A percentile compares a stretch with the other conserved stretches of the same genome.
phyloP scores from a whole-genome alignment of 2,888 invertebrate genomes.

The Cyclophora albipunctata region DNA sequence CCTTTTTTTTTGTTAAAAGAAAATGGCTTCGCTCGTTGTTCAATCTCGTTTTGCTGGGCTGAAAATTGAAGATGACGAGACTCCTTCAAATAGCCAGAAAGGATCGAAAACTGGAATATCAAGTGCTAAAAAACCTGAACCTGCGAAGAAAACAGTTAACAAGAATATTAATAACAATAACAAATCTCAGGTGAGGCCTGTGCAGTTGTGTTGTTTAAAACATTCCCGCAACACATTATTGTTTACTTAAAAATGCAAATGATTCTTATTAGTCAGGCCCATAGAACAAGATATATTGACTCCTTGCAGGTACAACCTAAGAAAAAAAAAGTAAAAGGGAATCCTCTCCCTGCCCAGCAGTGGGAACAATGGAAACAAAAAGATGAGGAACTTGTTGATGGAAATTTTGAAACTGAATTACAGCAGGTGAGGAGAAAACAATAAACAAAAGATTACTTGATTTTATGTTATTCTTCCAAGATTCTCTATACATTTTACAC shows the following conservation, averaged over 20 bases:
- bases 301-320: conserved; percentile 34
- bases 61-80: conserved; percentile 83
- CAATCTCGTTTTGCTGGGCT: conserved; percentile 85
- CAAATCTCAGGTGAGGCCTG: conserved; percentile 41
- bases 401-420: conserved; percentile 74
- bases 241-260: too few species aligned
- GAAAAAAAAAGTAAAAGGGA: conserved; percentile 67
- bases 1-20: conserved; percentile 1
- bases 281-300: too few species aligned
- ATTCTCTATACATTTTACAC: too few species aligned
- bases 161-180: conserved; percentile 13
- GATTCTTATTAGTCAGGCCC: too few species aligned
- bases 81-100: conserved; percentile 48
- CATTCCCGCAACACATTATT: background rate
- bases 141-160: conserved; percentile 40
- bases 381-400: conserved; percentile 79
- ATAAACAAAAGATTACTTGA: too few species aligned
- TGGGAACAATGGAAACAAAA: conserved; percentile 86
- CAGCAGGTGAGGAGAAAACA: conserved; percentile 73
- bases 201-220: background rate
- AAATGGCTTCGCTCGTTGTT: conserved; percentile 79
- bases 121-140: conserved; percentile 46
- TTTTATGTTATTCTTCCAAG: too few species aligned
- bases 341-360: conserved; percentile 68
- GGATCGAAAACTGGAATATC: conserved; percentile 52